Conservation (phyloP, 2,797 vertebrate species). For the Dendrocincla fuliginosa region DNA sequence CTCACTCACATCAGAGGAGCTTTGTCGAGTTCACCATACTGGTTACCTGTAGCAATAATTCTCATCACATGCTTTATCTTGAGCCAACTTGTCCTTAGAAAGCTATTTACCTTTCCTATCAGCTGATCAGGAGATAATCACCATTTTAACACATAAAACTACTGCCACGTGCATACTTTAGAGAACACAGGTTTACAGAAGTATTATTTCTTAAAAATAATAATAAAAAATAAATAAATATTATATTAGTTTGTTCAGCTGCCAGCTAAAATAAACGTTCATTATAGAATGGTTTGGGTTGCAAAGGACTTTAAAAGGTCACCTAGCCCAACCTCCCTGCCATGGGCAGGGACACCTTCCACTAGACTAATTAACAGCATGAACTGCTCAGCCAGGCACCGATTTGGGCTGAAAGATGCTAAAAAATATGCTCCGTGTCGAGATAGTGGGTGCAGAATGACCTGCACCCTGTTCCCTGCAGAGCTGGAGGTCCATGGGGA, state of each 20-base stretch:
- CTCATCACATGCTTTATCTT: neutral
- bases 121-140: neutral
- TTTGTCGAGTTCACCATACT: neutral
- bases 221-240: no score
- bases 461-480: no score
- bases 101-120: neutral
- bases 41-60: neutral
- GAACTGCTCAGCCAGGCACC: neutral
- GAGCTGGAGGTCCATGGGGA: neutral
- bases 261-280: neutral
- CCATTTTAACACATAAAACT: neutral
- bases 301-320: neutral
- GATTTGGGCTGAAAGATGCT: neutral
- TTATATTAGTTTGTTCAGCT: constrained; percentile 20
- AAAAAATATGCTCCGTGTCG: fast-evolving
- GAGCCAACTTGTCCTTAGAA: fast-evolving
- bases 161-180: neutral
- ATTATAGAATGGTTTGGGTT: neutral
- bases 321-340: fast-evolving
- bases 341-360: neutral
- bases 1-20: neutral
- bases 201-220: neutral
- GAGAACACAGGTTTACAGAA: neutral
- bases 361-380: neutral
- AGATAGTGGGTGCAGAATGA: fast-evolving